A percentile compares a stretch with the other conserved stretches of the same genome.
phyloP scores from a whole-genome alignment of 1,140 invertebrate species.

The Drosophila jambulina region DNA sequence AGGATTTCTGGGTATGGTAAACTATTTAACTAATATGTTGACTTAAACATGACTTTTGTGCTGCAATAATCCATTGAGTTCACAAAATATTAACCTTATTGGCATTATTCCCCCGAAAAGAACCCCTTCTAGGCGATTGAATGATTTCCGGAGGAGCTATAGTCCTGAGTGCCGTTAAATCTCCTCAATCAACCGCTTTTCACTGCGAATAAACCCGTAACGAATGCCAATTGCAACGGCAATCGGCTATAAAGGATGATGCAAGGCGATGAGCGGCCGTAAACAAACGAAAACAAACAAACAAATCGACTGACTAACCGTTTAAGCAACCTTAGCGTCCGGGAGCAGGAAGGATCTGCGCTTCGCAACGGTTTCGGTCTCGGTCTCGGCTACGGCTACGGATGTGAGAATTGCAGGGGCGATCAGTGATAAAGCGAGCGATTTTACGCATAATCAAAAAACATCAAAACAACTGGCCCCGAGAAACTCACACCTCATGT shows the following conservation, averaged over 20 bases:
- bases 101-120: too few relatives aligned
- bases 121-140: background rate
- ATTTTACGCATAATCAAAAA: conserved; percentile 83
- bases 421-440: conserved; percentile 75
- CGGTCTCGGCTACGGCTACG: background rate
- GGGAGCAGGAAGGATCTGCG: conserved; percentile 6
- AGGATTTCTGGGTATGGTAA: too few relatives aligned
- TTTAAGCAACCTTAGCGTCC: conserved; percentile 26
- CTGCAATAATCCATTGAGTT: too few relatives aligned
- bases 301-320: conserved; percentile 53
- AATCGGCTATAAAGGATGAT: conserved; percentile 26
- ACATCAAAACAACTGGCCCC: conserved; percentile 74
- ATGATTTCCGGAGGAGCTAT: too few relatives aligned
- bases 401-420: conserved; percentile 55
- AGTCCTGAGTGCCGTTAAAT: background rate
- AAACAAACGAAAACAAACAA: conserved; percentile 39
- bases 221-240: conserved; percentile 57
- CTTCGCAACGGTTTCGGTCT: background rate
- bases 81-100: background rate
- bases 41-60: too few relatives aligned
- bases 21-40: too few relatives aligned
- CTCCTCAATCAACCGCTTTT: conserved; percentile 5
- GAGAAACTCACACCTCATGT: conserved; percentile 68
- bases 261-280: conserved; percentile 38
- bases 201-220: conserved; percentile 1